Percentiles rank a stretch among this genome's conserved stretches.
Evolutionary conservation across 2,888 invertebrate species (phyloP).

Genomic region (Unio pictorum): DNA sequence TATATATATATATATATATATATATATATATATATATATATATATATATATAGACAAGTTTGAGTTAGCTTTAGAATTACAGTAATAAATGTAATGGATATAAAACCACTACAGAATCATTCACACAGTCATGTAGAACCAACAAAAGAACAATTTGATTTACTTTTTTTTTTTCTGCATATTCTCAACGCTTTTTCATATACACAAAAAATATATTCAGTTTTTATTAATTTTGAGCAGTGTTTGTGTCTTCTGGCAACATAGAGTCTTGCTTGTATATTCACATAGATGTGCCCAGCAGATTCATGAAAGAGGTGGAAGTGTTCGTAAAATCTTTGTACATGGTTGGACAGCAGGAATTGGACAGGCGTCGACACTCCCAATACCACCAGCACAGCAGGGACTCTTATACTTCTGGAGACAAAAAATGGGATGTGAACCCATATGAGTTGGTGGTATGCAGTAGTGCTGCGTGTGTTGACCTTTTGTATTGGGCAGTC

Average conservation of each 20-base stretch:
- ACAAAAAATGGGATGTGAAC: slow-evolving; percentile 47
- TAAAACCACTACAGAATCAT: no score
- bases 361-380: slow-evolving; percentile 75
- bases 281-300: slow-evolving; percentile 82
- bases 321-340: slow-evolving; percentile 92
- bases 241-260: background rate
- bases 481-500: slow-evolving; percentile 97
- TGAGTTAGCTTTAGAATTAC: no score
- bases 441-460: slow-evolving; percentile 84
- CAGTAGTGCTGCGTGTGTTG: slow-evolving; percentile 97
- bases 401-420: slow-evolving; percentile 21
- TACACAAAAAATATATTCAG: background rate
- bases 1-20: no score
- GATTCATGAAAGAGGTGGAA: slow-evolving; percentile 93
- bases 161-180: background rate
- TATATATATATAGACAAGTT: no score
- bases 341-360: slow-evolving; percentile 91
- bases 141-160: background rate
- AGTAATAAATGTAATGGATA: no score
- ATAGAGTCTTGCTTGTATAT: slow-evolving; percentile 4
- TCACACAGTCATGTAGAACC: background rate
- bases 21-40: no score
- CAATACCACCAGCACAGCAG: slow-evolving; percentile 9
- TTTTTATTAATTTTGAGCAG: background rate
- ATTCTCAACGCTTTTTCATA: background rate